Evolutionary conservation across 2,113 vertebrate species (phyloP), one percentile per base, ranked within the genome.

Genomic region (Pluvialis apricaria): DNA sequence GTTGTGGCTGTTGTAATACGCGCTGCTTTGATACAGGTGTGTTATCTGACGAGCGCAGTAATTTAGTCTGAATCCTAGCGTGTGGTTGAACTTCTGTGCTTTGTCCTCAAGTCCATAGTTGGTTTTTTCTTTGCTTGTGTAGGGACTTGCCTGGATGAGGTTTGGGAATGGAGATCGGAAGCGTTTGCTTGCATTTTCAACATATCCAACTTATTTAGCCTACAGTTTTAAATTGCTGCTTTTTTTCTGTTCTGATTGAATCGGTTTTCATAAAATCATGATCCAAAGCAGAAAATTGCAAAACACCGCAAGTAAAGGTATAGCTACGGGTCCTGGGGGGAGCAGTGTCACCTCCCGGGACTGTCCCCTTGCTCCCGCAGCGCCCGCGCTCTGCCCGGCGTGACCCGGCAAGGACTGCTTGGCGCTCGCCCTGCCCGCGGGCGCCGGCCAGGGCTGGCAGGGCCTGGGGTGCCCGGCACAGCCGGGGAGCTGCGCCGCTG

Each of bases 171-270:
- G 49, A 68, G 10, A 47, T 22, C 36, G 6, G 18, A 13, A 49
- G 8, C 17, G 24, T 71, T 68, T 47, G 70, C 49, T 45, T 73
- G 54, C 2, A 0, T 77, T 81, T 66, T 44, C 29, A 28, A 0
- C 1, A 0, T 21, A 8, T 0, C 29, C 5, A 5, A 4, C 15
- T 82, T 18, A 17, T 1, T 68, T 69, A 57, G 8, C 58, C 34
- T 38, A 7, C 4, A 29, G 32, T 72, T 86, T 68, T 13, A 47
- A 55, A 11, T 25, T 22, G 9, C 29, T 60, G 10, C 6, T 21
- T 60, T 36, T 65, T 51, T 58, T 13, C 19, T 57, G 20, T 32
- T 81, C 9, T 47, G 18, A 86, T 18, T 65, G 38, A 57, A 49
- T 61, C 36, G 2, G 0, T 71, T 88, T 64, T 69, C 34, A 44